Evolutionary conservation across 2,888 invertebrate genomes (phyloP).

Genomic region (Gymnosoma rotundatum): DNA sequence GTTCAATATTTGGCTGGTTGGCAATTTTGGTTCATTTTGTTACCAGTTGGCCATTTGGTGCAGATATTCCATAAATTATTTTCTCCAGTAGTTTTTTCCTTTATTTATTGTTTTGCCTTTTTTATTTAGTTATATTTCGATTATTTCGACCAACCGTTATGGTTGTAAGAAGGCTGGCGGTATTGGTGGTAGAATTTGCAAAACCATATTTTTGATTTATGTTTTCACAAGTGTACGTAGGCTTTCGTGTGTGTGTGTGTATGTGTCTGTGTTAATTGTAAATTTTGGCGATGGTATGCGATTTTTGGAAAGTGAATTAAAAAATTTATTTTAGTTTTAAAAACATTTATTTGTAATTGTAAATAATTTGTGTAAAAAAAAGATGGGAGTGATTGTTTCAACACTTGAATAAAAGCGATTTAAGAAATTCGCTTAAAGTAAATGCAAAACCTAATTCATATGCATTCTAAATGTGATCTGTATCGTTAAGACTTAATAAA

Average conservation of each 20-base stretch:
- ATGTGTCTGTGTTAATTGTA: neutral
- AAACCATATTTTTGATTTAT: conserved; percentile 38
- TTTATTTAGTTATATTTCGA: neutral
- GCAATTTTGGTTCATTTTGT: conserved; percentile 33
- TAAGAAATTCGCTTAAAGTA: too few species aligned
- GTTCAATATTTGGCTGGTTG: conserved; percentile 21
- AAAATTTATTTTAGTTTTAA: conserved; percentile 8
- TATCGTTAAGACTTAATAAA: too few species aligned
- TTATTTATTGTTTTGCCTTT: conserved; percentile 16
- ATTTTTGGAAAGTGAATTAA: neutral
- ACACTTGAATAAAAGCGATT: too few species aligned
- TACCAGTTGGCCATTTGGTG: conserved; percentile 52
- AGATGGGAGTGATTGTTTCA: too few species aligned
- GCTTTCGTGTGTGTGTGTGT: neutral
- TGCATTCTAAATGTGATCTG: too few species aligned
- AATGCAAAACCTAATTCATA: too few species aligned
- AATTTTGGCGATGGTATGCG: neutral
- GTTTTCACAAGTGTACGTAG: neutral
- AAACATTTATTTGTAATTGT: too few species aligned
- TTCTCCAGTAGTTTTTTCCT: neutral
- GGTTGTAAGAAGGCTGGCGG: conserved; percentile 20
- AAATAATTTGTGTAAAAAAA: too few species aligned
- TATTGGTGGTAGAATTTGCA: conserved; percentile 24
- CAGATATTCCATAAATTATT: conserved; percentile 58
- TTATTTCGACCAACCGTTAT: conserved; percentile 48